Evolutionary conservation across 2,797 vertebrate species (phyloP).

Genomic region (Brachyrhaphis roseni): DNA sequence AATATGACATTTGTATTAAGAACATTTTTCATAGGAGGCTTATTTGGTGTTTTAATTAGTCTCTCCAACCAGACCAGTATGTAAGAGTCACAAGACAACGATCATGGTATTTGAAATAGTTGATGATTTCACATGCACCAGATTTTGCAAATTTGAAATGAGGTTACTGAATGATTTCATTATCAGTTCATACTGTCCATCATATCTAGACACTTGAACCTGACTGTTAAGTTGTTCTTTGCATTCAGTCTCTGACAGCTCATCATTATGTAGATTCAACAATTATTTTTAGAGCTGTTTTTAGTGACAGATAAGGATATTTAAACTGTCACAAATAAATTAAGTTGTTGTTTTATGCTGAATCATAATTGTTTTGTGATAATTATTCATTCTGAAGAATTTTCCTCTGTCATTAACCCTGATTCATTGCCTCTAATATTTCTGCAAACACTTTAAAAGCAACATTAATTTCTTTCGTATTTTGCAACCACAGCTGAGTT

Average conservation of each 20-base stretch:
- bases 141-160: not conserved
- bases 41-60: not conserved
- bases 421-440: conserved; percentile 71
- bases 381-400: conserved; percentile 72
- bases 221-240: not conserved
- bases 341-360: conserved; percentile 62
- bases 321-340: conserved; percentile 57
- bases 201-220: not conserved
- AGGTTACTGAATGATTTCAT: not conserved
- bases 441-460: conserved; percentile 62
- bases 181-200: not conserved
- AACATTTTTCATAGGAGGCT: not conserved
- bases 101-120: not conserved
- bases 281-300: conserved; percentile 14
- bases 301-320: conserved; percentile 51
- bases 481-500: conserved; percentile 33
- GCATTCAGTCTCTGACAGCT: not conserved
- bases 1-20: not conserved
- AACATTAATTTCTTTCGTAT: conserved; percentile 62
- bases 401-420: conserved; percentile 64
- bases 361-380: conserved; percentile 63
- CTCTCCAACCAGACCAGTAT: not conserved
- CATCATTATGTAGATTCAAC: conserved; percentile 28
- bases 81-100: not conserved
- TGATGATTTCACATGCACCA: not conserved